These are phyloP conservation scores for Aulostomus chinensis DNA, from an alignment of 2,797 vertebrate genomes.

Conservation along the genomic window DNA sequence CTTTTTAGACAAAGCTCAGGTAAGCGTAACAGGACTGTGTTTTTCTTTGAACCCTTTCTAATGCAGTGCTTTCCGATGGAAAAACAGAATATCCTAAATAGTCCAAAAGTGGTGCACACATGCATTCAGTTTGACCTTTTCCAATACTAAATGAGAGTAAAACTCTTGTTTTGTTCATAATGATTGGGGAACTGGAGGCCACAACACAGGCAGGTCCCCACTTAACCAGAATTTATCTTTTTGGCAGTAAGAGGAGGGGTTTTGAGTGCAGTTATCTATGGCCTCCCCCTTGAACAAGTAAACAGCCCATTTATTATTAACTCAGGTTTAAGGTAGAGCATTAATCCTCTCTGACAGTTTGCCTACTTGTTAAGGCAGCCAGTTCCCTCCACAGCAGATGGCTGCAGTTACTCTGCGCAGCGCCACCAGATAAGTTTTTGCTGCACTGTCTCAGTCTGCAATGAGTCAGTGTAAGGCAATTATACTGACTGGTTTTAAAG, in stretches of 20 bases:
- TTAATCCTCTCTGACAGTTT: conserved; percentile 88
- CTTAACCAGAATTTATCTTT: conserved; percentile 89
- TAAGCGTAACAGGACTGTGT: too few species aligned
- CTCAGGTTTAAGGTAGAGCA: conserved; percentile 88
- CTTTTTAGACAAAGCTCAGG: not conserved
- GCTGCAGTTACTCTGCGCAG: conserved; percentile 69
- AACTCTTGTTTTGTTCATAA: conserved; percentile 82
- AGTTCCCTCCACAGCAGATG: conserved; percentile 81
- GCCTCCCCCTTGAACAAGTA: conserved; percentile 86
- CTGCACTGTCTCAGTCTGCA: conserved; percentile 49
- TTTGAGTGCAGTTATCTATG: conserved; percentile 85
- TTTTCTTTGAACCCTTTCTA: too few species aligned
- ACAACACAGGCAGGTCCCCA: conserved; percentile 82
- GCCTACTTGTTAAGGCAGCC: conserved; percentile 86
- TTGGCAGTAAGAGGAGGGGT: conserved; percentile 85
- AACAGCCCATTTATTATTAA: conserved; percentile 91
- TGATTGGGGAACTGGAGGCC: conserved; percentile 80
- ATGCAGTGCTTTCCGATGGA: too few species aligned
- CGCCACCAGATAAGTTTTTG: conserved; percentile 52
- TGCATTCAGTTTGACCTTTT: conserved; percentile 74
- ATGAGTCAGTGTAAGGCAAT: conserved; percentile 43
- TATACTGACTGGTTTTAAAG: conserved; percentile 9
- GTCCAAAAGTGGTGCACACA: conserved; percentile 11
- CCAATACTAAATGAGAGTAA: conserved; percentile 77
- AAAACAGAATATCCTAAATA: too few species aligned